Evolutionary conservation across 2,888 invertebrate genomes (phyloP), one percentile per base, ranked within the genome.

Genomic region (Sipha maydis): DNA sequence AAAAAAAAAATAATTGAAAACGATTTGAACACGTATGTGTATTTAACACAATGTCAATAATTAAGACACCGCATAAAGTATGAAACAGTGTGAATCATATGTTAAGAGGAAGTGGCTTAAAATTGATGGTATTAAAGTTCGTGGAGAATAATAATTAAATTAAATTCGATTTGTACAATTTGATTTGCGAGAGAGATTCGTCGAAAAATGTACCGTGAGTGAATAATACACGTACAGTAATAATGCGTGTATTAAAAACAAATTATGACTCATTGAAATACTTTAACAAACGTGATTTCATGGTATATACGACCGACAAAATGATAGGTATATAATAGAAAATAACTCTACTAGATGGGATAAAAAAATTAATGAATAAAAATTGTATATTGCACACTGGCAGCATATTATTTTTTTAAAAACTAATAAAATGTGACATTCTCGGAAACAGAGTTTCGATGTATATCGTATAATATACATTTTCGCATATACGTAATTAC

Each of bases 201-300:
- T 21, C 21, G 61, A 21, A 61, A 21, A 61, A 61, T 14, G 56
- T 56, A 3, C 3, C 56, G 17, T 56, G 56, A 11, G 14, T 21
- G 3, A 41, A 41, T 41, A 9, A 41, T 41, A 41, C 41, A 14
- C 56, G 56, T 21, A 4, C 56, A 17, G 8, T 41, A 41, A 41
- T 34, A 41, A 3, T 41, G 56, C 56, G 56, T 21, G 61, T 25
- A 25, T 21, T 25, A 25, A 61, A 61, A 21, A 61, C 61, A 25
- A 61, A 61, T 21, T 9, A 9, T 61, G 61, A 77, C n/a, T 77
- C 48, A 77, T 48, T 48, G 28, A 77, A 77, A 48, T 19, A n/a
- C n/a, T 19, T 76, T 76, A n/a, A 38, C 76, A n/a, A 48, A 48
- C 41, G 76, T 28, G 76, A 76, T 41, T 76, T 76, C 48, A 34